These are phyloP conservation scores for Maniola jurtina DNA, from an alignment of 1,140 invertebrate genomes.

Conservation along the genomic window DNA sequence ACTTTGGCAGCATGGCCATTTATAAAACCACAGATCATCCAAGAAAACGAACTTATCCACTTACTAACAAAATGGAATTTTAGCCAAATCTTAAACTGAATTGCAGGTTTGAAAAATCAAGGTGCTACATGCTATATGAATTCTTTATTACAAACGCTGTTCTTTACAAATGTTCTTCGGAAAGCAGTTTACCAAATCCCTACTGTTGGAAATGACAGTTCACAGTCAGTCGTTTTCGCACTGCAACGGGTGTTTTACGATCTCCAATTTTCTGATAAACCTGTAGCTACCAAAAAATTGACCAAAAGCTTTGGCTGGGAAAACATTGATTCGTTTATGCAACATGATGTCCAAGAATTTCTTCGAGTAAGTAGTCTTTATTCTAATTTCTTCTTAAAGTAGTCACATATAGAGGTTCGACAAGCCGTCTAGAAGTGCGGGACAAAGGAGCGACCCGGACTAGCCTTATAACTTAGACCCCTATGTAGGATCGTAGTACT, in stretches of 20 bases:
- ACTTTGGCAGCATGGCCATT: too few relatives aligned
- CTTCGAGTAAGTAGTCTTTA: conserved; percentile 47
- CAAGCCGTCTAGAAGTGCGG: too few relatives aligned
- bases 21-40: too few relatives aligned
- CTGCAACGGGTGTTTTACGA: conserved; percentile 99
- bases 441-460: too few relatives aligned
- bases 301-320: conserved; percentile 99
- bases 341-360: conserved; percentile 93
- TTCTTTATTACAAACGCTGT: conserved; percentile 97
- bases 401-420: too few relatives aligned
- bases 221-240: conserved; percentile 89
- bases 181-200: conserved; percentile 99
- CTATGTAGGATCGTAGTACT: too few relatives aligned
- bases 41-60: too few relatives aligned
- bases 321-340: conserved; percentile 99
- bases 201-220: conserved; percentile 98
- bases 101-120: conserved; percentile 96
- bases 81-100: neutral
- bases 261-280: conserved; percentile 98
- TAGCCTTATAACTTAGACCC: too few relatives aligned
- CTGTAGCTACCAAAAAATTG: conserved; percentile 99
- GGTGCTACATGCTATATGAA: conserved; percentile 99
- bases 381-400: too few relatives aligned
- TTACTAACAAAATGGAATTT: too few relatives aligned
- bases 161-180: conserved; percentile 96